Evolutionary conservation across 2,888 invertebrate genomes (phyloP).

Genomic region (Tricholauxania praeusta): DNA sequence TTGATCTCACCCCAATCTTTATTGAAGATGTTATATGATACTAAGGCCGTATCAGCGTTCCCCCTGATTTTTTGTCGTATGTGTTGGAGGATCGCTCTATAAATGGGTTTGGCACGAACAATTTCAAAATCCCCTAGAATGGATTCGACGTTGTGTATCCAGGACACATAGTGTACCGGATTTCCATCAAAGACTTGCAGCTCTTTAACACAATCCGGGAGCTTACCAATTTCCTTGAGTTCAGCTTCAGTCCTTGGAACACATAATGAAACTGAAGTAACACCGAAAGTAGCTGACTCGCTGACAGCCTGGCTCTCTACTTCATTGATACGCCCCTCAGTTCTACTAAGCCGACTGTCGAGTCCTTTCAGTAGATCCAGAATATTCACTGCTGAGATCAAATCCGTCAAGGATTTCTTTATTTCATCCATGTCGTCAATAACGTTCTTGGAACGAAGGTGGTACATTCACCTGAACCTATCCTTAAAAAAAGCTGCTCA

Average conservation of each 20-base stretch:
- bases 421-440: too few species aligned
- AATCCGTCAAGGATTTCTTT: too few species aligned
- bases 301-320: too few species aligned
- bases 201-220: conserved; percentile 10
- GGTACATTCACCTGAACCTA: too few species aligned
- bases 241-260: not conserved
- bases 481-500: too few species aligned
- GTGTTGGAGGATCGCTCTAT: conserved; percentile 40
- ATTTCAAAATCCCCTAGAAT: conserved; percentile 6
- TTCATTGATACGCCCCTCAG: too few species aligned
- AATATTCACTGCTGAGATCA: too few species aligned
- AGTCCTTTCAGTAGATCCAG: too few species aligned
- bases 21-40: conserved; percentile 39
- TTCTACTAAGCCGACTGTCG: too few species aligned
- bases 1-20: conserved; percentile 42
- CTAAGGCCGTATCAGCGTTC: conserved; percentile 39
- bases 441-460: too few species aligned
- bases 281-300: too few species aligned
- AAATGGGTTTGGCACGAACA: conserved; percentile 10
- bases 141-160: conserved; percentile 11
- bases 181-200: conserved; percentile 4
- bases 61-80: conserved; percentile 43
- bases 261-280: not conserved
- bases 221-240: not conserved
- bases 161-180: conserved; percentile 5